These are phyloP conservation scores for Hypocryptadius cinnamomeus DNA, from an alignment of 2,113 vertebrate genomes.

Conservation along the genomic window DNA sequence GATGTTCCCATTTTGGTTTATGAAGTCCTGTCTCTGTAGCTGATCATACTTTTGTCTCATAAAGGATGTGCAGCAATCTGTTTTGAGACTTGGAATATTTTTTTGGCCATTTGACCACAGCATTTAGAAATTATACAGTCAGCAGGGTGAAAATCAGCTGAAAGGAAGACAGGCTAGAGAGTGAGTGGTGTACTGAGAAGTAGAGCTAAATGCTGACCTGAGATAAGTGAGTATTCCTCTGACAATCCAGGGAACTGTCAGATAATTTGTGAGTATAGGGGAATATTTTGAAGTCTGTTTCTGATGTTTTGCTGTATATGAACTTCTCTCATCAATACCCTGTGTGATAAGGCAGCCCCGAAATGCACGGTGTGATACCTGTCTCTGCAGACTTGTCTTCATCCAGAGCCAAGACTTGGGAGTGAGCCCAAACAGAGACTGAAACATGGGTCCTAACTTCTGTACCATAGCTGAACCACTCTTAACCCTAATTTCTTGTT, in stretches of 20 bases:
- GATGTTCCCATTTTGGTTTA: background rate
- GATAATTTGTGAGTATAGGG: background rate
- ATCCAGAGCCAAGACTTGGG: background rate
- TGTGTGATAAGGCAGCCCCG: background rate
- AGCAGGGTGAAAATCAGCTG: background rate
- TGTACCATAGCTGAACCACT: background rate
- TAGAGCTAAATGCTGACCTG: background rate
- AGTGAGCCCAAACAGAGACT: background rate
- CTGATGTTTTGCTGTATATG: background rate
- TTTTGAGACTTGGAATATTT: background rate
- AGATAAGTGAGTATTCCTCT: background rate
- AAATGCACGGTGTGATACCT: background rate
- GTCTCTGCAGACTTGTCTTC: background rate
- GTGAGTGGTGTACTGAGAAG: background rate
- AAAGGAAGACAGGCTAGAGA: background rate
- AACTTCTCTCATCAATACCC: background rate
- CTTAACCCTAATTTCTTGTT: background rate
- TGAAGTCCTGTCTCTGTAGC: background rate
- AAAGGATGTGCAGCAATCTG: background rate
- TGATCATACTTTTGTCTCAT: background rate
- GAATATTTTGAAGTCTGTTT: background rate
- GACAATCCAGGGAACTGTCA: background rate
- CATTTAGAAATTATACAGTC: background rate
- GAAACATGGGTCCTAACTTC: background rate
- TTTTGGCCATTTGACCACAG: background rate